A percentile compares a stretch with the other conserved stretches of the same genome.
These are phyloP conservation scores for Marmota monax DNA, from an alignment of 2,113 vertebrate species.

Conservation along the genomic window DNA sequence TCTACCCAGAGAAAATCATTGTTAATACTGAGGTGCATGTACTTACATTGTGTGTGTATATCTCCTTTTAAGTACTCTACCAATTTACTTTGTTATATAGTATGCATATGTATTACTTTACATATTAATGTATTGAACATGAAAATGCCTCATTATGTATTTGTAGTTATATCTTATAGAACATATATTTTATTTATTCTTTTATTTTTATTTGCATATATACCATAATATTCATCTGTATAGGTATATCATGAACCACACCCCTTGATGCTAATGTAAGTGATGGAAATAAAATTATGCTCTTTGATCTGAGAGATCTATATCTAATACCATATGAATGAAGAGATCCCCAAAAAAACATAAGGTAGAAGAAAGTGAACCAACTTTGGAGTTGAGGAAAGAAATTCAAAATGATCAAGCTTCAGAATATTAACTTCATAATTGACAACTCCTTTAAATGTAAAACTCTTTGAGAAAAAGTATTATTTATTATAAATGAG, in stretches of 20 bases:
- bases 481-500: constrained; percentile 15
- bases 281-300: background rate
- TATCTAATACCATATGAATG: constrained; percentile 4
- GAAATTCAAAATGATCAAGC: constrained; percentile 38
- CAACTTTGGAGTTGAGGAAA: background rate
- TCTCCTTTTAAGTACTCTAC: constrained; percentile 15
- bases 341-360: background rate
- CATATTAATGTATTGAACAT: background rate
- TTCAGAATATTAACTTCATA: background rate
- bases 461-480: constrained; percentile 1
- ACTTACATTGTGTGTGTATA: background rate
- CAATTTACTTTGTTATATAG: constrained; percentile 22
- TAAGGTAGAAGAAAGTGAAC: background rate
- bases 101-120: constrained; percentile 7
- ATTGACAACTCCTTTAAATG: background rate
- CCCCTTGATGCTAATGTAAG: background rate
- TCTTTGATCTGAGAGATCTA: constrained; percentile 15
- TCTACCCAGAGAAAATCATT: constrained; percentile 38
- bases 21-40: background rate
- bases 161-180: constrained; percentile 11
- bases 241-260: background rate
- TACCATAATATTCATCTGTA: constrained; percentile 6
- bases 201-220: constrained; percentile 24
- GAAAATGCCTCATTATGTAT: background rate
- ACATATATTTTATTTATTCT: constrained; percentile 27